These are phyloP conservation scores for Exocentrus adspersus DNA, from an alignment of 2,888 invertebrate genomes.

Conservation along the genomic window DNA sequence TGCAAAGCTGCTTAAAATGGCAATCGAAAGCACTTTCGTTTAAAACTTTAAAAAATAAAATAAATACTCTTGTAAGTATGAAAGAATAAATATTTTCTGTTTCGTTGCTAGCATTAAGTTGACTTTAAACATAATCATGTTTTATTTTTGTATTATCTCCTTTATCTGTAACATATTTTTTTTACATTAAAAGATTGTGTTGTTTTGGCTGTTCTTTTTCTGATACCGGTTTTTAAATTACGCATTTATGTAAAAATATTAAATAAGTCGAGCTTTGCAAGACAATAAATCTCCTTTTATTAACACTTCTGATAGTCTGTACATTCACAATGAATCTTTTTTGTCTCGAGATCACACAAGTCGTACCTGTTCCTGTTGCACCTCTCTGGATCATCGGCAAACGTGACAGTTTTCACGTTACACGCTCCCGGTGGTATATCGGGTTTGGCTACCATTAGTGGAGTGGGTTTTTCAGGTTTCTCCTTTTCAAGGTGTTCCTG, in stretches of 20 bases:
- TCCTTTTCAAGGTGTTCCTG: slow-evolving; percentile 20
- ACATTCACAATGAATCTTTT: slow-evolving; percentile 56
- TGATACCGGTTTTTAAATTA: no score
- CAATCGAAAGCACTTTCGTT: slow-evolving; percentile 57
- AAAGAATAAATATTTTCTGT: not conserved
- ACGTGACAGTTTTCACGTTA: slow-evolving; percentile 54
- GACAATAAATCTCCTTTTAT: not conserved
- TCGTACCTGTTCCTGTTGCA: slow-evolving; percentile 55
- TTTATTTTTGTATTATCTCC: slow-evolving; percentile 21
- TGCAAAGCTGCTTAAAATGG: slow-evolving; percentile 79
- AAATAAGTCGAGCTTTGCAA: no score
- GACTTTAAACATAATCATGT: slow-evolving; percentile 6
- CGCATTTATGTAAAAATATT: no score
- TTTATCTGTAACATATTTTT: slow-evolving; percentile 13
- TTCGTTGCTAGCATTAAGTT: slow-evolving; percentile 15
- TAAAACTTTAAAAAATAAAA: slow-evolving; percentile 34
- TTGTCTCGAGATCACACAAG: slow-evolving; percentile 56
- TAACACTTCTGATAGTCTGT: slow-evolving; percentile 52
- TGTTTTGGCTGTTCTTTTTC: slow-evolving; percentile 6
- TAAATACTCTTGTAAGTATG: not conserved
- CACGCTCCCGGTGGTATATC: slow-evolving; percentile 55
- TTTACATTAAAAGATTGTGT: slow-evolving; percentile 8
- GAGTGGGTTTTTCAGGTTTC: slow-evolving; percentile 42
- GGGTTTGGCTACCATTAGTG: slow-evolving; percentile 55
- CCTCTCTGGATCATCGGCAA: slow-evolving; percentile 54